Evolutionary conservation across 2,888 invertebrate genomes (phyloP), one percentile per base, ranked within the genome.

Genomic region (Hypena proboscidalis): DNA sequence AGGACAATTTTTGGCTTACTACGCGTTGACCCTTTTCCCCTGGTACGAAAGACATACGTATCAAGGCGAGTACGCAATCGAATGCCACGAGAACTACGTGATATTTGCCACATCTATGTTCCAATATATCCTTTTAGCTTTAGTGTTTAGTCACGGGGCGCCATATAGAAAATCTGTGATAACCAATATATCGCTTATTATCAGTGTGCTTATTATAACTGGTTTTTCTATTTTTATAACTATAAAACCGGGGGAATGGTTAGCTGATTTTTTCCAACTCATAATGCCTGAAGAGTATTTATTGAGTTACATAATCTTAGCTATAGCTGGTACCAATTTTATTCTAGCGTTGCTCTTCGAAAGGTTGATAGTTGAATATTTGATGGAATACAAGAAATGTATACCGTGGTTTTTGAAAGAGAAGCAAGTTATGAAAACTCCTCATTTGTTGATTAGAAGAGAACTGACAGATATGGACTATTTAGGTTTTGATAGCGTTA

Each of bases 131-230:
- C 95, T 95, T 13, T 89, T 98, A 56, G 97, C 97, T 0, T 92
- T 97, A 52, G 95, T 96, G 0, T 98, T 97, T 78, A 97, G 97
- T 0, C 97, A 97, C 74, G 98, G 98, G 0, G 93, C 95, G 4
- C 98, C 98, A 0, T 98, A 97, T 75, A 92, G 98, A 17, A 94
- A 95, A 65, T 95, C 96, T 0, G 93, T 98, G 10, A 92, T 95
- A 62, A 95, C 96, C 0, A 99, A 98, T 76, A 93, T 94, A 77
- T 94, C 94, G 4, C 92, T 97, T 2, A 92, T 97, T 64, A 68
- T 93, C 0, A 94, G 95, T 15, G 85, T 97, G 4, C 46, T 95
- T 0, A 64, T 94, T 0, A 93, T 97, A 86, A 93, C 94, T 0
- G 81, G 85, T 0, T 84, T 97, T 37, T 94, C 95, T 8, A 70